Evolutionary conservation across 2,797 vertebrate genomes (phyloP), one percentile per base, ranked within the genome.

Genomic region (Orientallactaga sibirica): DNA sequence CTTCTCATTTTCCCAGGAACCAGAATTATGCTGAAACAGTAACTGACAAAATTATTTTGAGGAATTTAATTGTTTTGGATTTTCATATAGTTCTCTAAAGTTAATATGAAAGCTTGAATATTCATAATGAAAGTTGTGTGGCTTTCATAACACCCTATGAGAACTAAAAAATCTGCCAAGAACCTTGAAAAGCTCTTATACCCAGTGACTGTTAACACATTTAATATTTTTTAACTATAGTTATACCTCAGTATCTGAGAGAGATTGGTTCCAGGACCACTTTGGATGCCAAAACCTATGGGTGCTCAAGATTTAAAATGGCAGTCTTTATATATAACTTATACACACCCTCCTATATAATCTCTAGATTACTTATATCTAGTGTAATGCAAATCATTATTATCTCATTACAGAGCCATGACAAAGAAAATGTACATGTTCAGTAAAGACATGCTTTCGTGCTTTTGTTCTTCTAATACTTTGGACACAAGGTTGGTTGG

Each of bases 11-110:
- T 82, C 18, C 64, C 24, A 14, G 62, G 67, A 64, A 18, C 15
- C 0, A 11, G 88, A 29, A 64, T 18, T 24, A 24, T 67, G 74
- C 88, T 55, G 18, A 82, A 61, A 61, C 8, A 67, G 58, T 43
- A n/a, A 86, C 81, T 81, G 74, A 77, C 33, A 55, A 33, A 43
- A 37, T 91, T 82, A 86, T 67, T 95, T 52, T 66, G 3, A 81
- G 58, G 19, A 55, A 70, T 68, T 88, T 77, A 24, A 86, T 71
- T 62, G 68, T 61, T 93, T 20, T 82, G 61, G 41, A 18, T 62
- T 91, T 86, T 92, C 48, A 62, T 16, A 77, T 2, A 41, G 79
- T 25, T 92, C 66, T n/a, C 85, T 83, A 68, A 87, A 73, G 14
- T 58, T 43, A 29, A 89, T 25, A 37, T 3, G 15, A 43, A 81